Percentiles rank a stretch among this genome's conserved stretches.
Conservation (phyloP, 2,113 vertebrate genomes). For the Siniperca chuatsi region DNA sequence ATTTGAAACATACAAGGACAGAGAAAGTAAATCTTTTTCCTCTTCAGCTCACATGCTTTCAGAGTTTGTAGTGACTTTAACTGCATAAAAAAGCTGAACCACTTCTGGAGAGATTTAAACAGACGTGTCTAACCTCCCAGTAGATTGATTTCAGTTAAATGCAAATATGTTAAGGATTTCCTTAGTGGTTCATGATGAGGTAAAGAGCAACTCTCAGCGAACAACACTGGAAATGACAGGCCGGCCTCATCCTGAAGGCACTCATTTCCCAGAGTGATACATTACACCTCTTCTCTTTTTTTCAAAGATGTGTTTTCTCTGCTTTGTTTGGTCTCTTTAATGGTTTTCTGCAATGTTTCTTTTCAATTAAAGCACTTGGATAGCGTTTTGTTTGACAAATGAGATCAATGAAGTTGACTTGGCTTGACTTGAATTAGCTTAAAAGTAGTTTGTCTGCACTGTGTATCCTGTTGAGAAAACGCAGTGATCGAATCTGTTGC, state of each 20-base stretch:
- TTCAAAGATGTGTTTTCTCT: no score
- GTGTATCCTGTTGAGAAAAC: not conserved
- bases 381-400: not conserved
- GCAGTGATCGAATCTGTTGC: not conserved
- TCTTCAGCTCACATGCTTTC: not conserved
- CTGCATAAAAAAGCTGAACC: not conserved
- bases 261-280: not conserved
- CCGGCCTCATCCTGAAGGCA: not conserved
- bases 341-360: not conserved
- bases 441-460: not conserved
- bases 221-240: not conserved
- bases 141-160: not conserved
- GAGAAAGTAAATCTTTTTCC: no score
- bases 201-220: conserved; percentile 13
- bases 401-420: not conserved
- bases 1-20: not conserved
- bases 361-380: not conserved
- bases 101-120: not conserved
- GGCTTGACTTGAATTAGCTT: not conserved
- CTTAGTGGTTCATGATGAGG: conserved; percentile 5
- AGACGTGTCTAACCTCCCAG: not conserved
- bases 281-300: not conserved
- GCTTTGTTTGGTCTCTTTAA: not conserved
- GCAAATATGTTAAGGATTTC: not conserved
- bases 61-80: not conserved